Conservation (phyloP, 2,797 vertebrate genomes). For the Darevskia mixta region DNA sequence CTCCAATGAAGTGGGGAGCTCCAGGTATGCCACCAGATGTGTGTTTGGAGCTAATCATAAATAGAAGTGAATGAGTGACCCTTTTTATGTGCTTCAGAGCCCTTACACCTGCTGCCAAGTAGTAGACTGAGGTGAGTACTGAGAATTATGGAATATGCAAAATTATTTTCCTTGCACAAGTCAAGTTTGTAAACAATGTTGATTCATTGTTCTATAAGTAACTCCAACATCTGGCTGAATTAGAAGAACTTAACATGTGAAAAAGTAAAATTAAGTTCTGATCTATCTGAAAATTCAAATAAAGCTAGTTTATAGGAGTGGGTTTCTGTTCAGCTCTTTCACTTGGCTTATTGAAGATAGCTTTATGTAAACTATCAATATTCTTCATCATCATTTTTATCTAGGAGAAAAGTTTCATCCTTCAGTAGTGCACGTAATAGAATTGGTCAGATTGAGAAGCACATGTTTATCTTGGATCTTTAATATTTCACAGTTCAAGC, state of each 20-base stretch:
- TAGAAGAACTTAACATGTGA: slow-evolving; percentile 67
- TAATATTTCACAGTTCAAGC: slow-evolving; percentile 81
- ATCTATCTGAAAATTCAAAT: slow-evolving; percentile 69
- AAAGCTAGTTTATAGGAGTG: slow-evolving; percentile 53
- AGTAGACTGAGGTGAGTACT: neutral
- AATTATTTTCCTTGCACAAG: slow-evolving; percentile 23
- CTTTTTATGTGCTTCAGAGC: neutral
- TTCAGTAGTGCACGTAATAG: slow-evolving; percentile 83
- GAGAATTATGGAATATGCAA: neutral
- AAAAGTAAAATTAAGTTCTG: slow-evolving; percentile 69
- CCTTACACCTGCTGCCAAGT: neutral
- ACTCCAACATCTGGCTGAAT: slow-evolving; percentile 72
- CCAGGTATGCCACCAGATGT: neutral
- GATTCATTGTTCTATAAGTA: slow-evolving; percentile 72
- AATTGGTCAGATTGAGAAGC: slow-evolving; percentile 77
- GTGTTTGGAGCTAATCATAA: neutral
- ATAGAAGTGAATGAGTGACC: neutral
- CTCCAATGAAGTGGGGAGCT: neutral
- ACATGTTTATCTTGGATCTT: slow-evolving; percentile 81
- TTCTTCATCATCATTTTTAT: slow-evolving; percentile 74
- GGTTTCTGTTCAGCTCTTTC: slow-evolving; percentile 57
- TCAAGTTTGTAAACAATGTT: slow-evolving; percentile 56
- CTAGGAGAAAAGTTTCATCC: slow-evolving; percentile 79
- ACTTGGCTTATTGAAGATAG: slow-evolving; percentile 56
- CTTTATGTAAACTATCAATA: slow-evolving; percentile 68